phyloP scores from a whole-genome alignment of 2,113 vertebrate genomes.

The Mungos mungo region DNA sequence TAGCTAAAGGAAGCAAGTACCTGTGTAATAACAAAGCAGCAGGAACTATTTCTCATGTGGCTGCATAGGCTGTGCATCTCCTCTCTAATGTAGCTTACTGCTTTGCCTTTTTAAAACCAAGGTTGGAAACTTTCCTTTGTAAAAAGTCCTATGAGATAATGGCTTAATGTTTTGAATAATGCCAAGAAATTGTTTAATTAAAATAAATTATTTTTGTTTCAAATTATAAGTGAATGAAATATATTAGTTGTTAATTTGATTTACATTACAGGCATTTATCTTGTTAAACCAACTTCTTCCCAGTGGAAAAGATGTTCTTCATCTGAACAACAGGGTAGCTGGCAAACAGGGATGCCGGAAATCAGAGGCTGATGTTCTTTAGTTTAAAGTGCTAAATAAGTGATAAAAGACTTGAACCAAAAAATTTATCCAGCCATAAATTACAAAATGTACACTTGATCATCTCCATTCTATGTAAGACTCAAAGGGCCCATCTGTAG shows the following conservation, averaged over 20 bases:
- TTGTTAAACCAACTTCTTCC: slow-evolving; percentile 19
- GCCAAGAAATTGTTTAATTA: slow-evolving; percentile 76
- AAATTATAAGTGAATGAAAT: slow-evolving; percentile 65
- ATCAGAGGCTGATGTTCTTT: not conserved
- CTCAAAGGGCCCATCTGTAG: not conserved
- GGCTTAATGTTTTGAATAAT: slow-evolving; percentile 71
- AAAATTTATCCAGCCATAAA: not conserved
- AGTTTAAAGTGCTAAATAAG: slow-evolving; percentile 11
- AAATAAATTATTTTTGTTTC: slow-evolving; percentile 87
- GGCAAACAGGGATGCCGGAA: not conserved
- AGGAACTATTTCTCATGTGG: slow-evolving; percentile 80
- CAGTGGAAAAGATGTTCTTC: not conserved
- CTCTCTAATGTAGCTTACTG: slow-evolving; percentile 69
- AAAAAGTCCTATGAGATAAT: slow-evolving; percentile 52
- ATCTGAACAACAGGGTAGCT: not conserved
- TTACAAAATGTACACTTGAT: not conserved
- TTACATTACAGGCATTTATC: not conserved
- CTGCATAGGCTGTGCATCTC: slow-evolving; percentile 61
- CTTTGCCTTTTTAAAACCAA: slow-evolving; percentile 64
- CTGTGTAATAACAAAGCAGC: slow-evolving; percentile 87
- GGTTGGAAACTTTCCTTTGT: slow-evolving; percentile 46
- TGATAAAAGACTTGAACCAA: not conserved
- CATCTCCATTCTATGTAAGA: not conserved
- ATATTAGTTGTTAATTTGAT: slow-evolving; percentile 34
- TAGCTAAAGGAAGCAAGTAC: slow-evolving; percentile 86